phyloP scores from a whole-genome alignment of 37 sponge, comb jelly and placozoan species.

The Haliclona indistincta region DNA sequence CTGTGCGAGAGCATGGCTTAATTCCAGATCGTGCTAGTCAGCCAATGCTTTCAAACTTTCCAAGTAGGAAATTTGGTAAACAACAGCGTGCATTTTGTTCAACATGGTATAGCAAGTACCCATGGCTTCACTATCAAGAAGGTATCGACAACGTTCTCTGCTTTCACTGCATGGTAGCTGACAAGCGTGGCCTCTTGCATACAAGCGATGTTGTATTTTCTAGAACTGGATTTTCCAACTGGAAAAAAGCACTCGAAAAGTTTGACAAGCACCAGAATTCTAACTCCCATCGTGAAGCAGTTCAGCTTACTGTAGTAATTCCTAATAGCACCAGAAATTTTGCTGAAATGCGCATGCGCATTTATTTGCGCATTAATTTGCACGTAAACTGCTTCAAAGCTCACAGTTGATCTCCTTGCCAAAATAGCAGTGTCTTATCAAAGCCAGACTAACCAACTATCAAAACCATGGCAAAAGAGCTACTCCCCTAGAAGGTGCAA shows the following conservation, averaged over 20 bases:
- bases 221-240: conserved; percentile 29
- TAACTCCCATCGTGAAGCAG: conserved; percentile 27
- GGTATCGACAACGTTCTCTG: conserved; percentile 38
- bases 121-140: conserved; percentile 52
- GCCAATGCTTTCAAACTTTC: conserved; percentile 24
- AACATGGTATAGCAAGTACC: conserved; percentile 42
- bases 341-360: conserved; percentile 12
- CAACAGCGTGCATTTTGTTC: conserved; percentile 33
- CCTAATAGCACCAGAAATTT: conserved; percentile 31
- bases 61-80: conserved; percentile 29
- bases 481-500: no score
- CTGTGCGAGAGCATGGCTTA: no score
- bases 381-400: no score
- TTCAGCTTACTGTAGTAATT: conserved; percentile 21
- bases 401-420: no score
- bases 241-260: conserved; percentile 40
- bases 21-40: conserved; percentile 27
- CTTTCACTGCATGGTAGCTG: conserved; percentile 37
- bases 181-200: conserved; percentile 9
- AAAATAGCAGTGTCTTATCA: no score
- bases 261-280: conserved; percentile 37
- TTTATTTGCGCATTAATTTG: no score
- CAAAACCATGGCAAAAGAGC: no score
- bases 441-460: no score
- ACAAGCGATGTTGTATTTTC: conserved; percentile 22